These are phyloP conservation scores for Cochlearius cochlearius DNA, from an alignment of 2,113 vertebrate species.

Conservation along the genomic window DNA sequence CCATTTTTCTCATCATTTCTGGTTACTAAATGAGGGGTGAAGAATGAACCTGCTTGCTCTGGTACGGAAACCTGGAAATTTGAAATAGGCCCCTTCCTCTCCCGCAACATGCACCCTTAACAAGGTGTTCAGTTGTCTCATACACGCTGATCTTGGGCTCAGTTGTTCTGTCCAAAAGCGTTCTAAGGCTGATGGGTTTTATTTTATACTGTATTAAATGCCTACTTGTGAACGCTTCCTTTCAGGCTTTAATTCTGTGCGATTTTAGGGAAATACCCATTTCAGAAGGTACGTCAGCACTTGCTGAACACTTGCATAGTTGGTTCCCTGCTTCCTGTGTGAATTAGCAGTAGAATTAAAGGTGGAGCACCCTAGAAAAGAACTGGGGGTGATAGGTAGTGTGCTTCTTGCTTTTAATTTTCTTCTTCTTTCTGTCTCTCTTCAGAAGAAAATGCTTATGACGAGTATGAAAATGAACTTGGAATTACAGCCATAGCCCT, in stretches of 20 bases:
- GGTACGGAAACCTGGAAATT: background rate
- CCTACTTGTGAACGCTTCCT: background rate
- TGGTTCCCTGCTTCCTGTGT: background rate
- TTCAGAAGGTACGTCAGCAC: background rate
- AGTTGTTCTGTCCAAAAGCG: background rate
- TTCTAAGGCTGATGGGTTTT: background rate
- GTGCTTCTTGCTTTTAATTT: background rate
- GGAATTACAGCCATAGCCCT: slow-evolving; percentile 94
- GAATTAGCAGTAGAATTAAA: background rate
- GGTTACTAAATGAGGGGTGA: background rate
- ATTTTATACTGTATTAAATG: background rate
- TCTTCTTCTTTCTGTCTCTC: background rate
- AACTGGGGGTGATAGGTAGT: background rate
- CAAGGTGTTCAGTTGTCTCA: background rate
- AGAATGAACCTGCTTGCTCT: background rate
- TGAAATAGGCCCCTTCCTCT: background rate
- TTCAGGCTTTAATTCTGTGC: background rate
- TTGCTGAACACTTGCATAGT: background rate
- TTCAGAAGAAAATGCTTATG: slow-evolving; percentile 79
- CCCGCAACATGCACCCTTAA: accelerated
- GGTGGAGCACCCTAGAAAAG: background rate
- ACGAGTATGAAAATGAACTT: slow-evolving; percentile 84
- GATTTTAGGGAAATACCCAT: background rate
- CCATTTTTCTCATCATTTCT: background rate
- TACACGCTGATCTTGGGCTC: background rate